Conservation (phyloP, 2,797 vertebrate genomes). For the Oceanodroma leucorhoa region DNA sequence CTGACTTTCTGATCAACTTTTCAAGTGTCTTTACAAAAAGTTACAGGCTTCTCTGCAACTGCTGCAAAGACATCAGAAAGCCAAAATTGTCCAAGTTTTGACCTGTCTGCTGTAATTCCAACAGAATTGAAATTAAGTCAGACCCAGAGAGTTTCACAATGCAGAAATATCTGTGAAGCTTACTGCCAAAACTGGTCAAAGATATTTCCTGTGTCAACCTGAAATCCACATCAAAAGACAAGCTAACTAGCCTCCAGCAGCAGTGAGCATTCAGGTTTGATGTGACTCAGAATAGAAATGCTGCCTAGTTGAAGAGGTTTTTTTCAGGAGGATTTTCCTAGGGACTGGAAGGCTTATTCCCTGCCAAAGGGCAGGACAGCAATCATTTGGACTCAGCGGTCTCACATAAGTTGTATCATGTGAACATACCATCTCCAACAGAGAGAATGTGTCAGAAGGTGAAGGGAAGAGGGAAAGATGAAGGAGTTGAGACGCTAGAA, state of each 20-base stretch:
- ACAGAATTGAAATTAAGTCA: background rate
- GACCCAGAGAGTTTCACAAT: background rate
- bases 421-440: background rate
- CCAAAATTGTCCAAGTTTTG: background rate
- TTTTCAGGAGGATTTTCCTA: background rate
- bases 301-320: background rate
- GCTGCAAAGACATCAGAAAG: background rate
- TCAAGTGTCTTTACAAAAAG: background rate
- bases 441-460: background rate
- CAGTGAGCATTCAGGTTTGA: background rate
- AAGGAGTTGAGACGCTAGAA: background rate
- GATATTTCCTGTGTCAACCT: slow-evolving; percentile 11
- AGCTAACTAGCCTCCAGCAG: slow-evolving; percentile 9
- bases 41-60: background rate
- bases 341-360: background rate
- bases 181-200: background rate
- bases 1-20: background rate
- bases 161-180: background rate
- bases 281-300: background rate
- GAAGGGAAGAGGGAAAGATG: background rate
- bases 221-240: slow-evolving; percentile 21
- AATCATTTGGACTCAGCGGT: background rate
- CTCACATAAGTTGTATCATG: background rate
- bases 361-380: background rate
- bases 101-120: background rate